These are phyloP conservation scores for Castor canadensis DNA, from an alignment of 2,113 vertebrate genomes.

Conservation along the genomic window DNA sequence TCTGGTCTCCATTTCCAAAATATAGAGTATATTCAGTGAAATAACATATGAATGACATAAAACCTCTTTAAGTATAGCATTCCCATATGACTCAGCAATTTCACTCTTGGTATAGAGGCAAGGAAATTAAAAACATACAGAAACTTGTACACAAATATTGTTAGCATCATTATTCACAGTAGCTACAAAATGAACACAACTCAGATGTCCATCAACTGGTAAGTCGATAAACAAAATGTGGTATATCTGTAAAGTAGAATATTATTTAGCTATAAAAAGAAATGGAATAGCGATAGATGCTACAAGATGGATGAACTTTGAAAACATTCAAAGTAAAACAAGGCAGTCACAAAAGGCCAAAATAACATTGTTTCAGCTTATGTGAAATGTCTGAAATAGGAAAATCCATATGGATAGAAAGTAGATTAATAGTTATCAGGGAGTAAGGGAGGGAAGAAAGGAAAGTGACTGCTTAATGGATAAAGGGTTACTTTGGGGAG, in stretches of 20 bases:
- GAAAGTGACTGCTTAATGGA: neutral
- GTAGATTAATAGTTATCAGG: neutral
- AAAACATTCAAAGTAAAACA: constrained; percentile 46
- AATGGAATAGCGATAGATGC: neutral
- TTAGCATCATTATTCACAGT: constrained; percentile 5
- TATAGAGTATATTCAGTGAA: constrained; percentile 25
- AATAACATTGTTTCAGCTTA: constrained; percentile 19
- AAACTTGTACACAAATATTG: neutral
- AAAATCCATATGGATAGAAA: constrained; percentile 4
- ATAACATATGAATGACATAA: neutral
- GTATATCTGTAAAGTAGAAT: constrained; percentile 16
- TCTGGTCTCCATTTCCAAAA: neutral
- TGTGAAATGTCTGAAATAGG: constrained; percentile 20
- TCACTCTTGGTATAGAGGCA: neutral
- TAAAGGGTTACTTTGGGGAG: neutral
- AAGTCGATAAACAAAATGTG: constrained; percentile 4
- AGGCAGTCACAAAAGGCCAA: neutral
- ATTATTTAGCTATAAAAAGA: constrained; percentile 41
- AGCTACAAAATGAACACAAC: neutral
- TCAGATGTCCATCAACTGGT: neutral
- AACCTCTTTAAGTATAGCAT: neutral
- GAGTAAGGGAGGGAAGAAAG: neutral
- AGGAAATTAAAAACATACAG: constrained; percentile 35
- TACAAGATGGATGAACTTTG: constrained; percentile 18
- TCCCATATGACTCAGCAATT: neutral